These are phyloP conservation scores for Chaenodraco wilsoni DNA, from an alignment of 2,797 vertebrate species.

Conservation along the genomic window DNA sequence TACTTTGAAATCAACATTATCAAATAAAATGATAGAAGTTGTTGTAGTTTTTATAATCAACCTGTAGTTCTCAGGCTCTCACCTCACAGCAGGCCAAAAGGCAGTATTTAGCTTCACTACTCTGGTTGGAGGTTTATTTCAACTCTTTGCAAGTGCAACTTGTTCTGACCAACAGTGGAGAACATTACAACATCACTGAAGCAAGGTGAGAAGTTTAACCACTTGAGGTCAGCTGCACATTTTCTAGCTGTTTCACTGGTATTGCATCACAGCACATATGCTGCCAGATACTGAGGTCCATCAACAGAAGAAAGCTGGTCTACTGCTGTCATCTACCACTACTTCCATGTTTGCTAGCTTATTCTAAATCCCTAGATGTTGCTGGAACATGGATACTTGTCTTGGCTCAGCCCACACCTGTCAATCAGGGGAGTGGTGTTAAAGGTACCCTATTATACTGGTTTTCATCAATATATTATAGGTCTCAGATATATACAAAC, in stretches of 20 bases:
- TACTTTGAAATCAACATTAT: neutral
- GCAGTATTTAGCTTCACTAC: neutral
- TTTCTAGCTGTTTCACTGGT: neutral
- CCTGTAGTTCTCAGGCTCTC: neutral
- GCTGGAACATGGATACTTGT: neutral
- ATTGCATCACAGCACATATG: neutral
- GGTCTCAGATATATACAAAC: too few species aligned
- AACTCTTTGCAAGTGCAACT: neutral
- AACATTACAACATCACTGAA: neutral
- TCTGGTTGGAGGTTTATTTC: neutral
- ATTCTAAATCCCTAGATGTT: conserved; percentile 3
- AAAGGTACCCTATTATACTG: too few species aligned
- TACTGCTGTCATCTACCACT: too few species aligned
- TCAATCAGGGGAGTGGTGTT: neutral
- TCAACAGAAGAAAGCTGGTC: neutral
- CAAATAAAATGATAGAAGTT: neutral
- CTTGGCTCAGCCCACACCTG: neutral
- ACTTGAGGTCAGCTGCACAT: neutral
- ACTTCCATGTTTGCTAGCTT: conserved; percentile 8
- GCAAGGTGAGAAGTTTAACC: neutral
- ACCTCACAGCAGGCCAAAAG: neutral
- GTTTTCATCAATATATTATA: too few species aligned
- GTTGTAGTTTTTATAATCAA: neutral
- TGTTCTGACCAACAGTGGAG: neutral
- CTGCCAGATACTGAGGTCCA: neutral